Percentiles rank a stretch among this genome's conserved stretches.
phyloP scores from a whole-genome alignment of 2,113 vertebrate genomes.

The Gobio gobio region DNA sequence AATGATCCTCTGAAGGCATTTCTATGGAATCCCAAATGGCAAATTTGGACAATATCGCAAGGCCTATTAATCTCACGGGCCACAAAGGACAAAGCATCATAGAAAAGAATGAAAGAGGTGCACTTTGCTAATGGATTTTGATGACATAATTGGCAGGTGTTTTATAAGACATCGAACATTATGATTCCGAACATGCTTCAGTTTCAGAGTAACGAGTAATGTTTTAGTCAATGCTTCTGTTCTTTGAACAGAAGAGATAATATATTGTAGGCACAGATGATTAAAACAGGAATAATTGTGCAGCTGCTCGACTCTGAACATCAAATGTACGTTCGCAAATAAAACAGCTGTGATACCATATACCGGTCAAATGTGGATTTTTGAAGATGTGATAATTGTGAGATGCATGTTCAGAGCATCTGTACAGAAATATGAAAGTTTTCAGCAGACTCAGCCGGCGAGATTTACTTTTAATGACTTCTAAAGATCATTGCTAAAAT shows the following conservation, averaged over 20 bases:
- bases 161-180: not conserved
- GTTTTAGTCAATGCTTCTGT: slow-evolving; percentile 30
- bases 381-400: slow-evolving; percentile 34
- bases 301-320: slow-evolving; percentile 30
- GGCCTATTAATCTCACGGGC: not conserved
- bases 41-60: not conserved
- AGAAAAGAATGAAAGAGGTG: slow-evolving; percentile 2
- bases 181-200: slow-evolving; percentile 11
- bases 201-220: slow-evolving; percentile 1
- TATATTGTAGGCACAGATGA: not conserved
- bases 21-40: not conserved
- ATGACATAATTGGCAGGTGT: slow-evolving; percentile 32
- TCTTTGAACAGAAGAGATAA: slow-evolving; percentile 6
- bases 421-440: not conserved
- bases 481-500: slow-evolving; percentile 17
- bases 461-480: slow-evolving; percentile 8
- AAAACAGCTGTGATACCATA: slow-evolving; percentile 35
- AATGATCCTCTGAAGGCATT: not conserved
- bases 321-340: slow-evolving; percentile 13
- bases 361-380: not conserved
- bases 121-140: not conserved
- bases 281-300: slow-evolving; percentile 24
- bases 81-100: not conserved
- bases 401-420: not conserved
- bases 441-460: not conserved